A percentile compares a stretch with the other conserved stretches of the same genome.
Evolutionary conservation across 1,140 invertebrate species (phyloP).

Genomic region (Dysdera silvatica): DNA sequence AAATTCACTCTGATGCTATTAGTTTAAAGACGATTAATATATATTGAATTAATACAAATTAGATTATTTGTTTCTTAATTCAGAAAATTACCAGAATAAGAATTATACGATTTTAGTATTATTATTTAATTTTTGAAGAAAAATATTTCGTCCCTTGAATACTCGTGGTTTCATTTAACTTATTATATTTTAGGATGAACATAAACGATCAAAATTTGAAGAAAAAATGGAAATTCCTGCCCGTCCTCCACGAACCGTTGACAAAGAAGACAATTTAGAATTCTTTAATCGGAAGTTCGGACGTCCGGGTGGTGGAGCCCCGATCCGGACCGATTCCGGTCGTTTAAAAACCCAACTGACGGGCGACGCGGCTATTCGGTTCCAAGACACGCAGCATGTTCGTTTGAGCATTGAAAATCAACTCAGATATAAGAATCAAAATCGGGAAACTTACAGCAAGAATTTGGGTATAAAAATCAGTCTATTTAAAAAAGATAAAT

Average conservation of each 20-base stretch:
- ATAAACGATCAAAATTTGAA: constrained; percentile 7
- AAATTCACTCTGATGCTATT: no score
- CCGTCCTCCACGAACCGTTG: neutral
- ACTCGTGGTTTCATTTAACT: neutral
- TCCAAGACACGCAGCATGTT: constrained; percentile 31
- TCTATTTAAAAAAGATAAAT: no score
- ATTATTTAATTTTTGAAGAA: neutral
- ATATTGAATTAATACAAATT: no score
- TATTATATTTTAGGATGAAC: constrained; percentile 5
- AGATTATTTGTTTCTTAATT: neutral
- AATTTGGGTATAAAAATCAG: constrained; percentile 16
- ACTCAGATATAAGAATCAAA: constrained; percentile 27
- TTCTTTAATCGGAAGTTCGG: constrained; percentile 28
- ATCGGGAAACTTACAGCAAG: constrained; percentile 28
- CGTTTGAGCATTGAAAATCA: constrained; percentile 32
- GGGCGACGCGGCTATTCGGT: constrained; percentile 30
- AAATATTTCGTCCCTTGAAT: neutral
- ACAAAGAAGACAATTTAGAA: constrained; percentile 4
- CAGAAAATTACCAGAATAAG: neutral
- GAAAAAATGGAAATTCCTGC: no score
- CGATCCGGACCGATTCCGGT: constrained; percentile 31
- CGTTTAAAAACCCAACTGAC: constrained; percentile 20
- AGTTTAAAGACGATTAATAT: no score
- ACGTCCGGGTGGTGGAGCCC: constrained; percentile 29
- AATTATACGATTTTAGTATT: neutral